Percentiles rank a stretch among this genome's conserved stretches.
Evolutionary conservation across 1,140 invertebrate species (phyloP).

Genomic region (Propsilocerus akamusi): DNA sequence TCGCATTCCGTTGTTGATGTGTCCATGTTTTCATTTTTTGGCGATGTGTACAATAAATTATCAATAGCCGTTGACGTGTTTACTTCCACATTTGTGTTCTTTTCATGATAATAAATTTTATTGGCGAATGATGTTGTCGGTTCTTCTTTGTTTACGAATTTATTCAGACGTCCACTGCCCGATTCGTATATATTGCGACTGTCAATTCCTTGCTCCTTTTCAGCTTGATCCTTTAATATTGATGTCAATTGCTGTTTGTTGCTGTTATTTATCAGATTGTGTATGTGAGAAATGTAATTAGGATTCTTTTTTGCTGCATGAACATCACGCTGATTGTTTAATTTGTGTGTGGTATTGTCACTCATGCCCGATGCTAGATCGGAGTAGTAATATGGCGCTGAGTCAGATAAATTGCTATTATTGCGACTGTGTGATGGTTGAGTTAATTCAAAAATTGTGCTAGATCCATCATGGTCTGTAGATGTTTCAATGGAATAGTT

Average conservation of each 20-base stretch:
- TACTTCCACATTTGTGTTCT: conserved; percentile 8
- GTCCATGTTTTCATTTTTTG: conserved; percentile 15
- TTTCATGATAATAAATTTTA: neutral
- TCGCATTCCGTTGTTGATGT: conserved; percentile 27
- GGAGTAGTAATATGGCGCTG: conserved; percentile 73
- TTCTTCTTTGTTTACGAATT: conserved; percentile 1
- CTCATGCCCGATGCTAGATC: conserved; percentile 35
- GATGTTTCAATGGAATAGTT: neutral
- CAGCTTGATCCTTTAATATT: conserved; percentile 34
- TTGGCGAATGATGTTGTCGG: neutral
- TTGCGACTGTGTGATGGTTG: conserved; percentile 19
- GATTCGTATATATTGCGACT: conserved; percentile 59
- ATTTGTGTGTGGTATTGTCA: conserved; percentile 13
- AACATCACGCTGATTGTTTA: conserved; percentile 49
- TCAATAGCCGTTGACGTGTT: conserved; percentile 6
- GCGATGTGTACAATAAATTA: conserved; percentile 15
- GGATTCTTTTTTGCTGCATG: conserved; percentile 34
- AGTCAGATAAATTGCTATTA: conserved; percentile 26
- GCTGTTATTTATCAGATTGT: conserved; percentile 58
- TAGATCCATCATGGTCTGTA: neutral
- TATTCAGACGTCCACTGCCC: conserved; percentile 24
- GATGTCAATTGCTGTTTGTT: conserved; percentile 33
- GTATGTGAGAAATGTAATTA: conserved; percentile 55
- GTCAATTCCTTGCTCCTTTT: conserved; percentile 49
- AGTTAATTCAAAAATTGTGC: conserved; percentile 3